phyloP scores from a whole-genome alignment of 1,140 invertebrate genomes.

The Rhagoletis zephyria region DNA sequence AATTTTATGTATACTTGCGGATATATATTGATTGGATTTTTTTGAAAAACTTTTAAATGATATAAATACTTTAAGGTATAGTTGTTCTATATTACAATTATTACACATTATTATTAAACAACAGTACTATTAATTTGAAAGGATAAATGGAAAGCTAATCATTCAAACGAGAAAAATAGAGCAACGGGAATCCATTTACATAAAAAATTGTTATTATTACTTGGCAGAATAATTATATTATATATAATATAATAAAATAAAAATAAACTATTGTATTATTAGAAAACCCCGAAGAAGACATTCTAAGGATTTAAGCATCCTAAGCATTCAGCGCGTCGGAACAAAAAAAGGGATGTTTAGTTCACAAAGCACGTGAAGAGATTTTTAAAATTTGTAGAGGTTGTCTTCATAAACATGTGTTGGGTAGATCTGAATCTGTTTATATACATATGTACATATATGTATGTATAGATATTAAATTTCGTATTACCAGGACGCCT shows the following conservation, averaged over 20 bases:
- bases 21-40: constrained; percentile 37
- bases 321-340: not conserved
- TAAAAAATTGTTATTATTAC: constrained; percentile 50
- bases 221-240: constrained; percentile 53
- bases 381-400: no score
- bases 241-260: constrained; percentile 52
- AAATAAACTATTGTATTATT: constrained; percentile 51
- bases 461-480: no score
- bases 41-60: constrained; percentile 45
- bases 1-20: constrained; percentile 21
- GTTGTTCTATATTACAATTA: constrained; percentile 53
- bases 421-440: no score
- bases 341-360: no score
- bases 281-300: not conserved
- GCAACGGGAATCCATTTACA: constrained; percentile 52
- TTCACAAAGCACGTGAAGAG: no score
- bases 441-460: no score
- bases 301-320: not conserved
- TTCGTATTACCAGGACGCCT: no score
- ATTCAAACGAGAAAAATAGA: constrained; percentile 47
- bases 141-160: constrained; percentile 43
- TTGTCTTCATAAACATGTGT: no score
- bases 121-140: constrained; percentile 51
- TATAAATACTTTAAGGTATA: constrained; percentile 53
- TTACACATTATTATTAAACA: constrained; percentile 54